Evolutionary conservation across 2,113 vertebrate genomes (phyloP).

Genomic region (Zingel zingel): DNA sequence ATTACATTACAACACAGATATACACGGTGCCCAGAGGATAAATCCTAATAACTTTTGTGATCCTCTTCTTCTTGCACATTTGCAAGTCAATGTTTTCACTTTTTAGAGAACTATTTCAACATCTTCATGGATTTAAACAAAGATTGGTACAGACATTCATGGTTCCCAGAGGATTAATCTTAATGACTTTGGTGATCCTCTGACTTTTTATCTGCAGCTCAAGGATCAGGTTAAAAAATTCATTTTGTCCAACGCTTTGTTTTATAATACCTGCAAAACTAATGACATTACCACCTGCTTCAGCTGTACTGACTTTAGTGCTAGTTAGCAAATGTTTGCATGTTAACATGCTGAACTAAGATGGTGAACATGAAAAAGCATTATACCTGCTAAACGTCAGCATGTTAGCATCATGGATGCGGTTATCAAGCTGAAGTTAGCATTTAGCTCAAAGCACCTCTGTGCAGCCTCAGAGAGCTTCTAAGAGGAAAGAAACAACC

Average conservation of each 20-base stretch:
- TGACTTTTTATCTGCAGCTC: too few species aligned
- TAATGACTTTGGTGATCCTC: too few species aligned
- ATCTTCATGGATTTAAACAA: neutral
- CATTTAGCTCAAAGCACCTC: neutral
- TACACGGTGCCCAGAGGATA: neutral
- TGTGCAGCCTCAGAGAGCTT: conserved; percentile 3
- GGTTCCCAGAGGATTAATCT: too few species aligned
- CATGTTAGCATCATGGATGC: neutral
- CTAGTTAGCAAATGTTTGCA: neutral
- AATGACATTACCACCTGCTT: neutral
- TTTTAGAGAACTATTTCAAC: too few species aligned
- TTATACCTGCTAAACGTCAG: too few species aligned
- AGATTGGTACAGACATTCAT: neutral
- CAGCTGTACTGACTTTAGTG: neutral
- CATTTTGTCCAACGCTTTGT: neutral
- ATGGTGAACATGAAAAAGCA: neutral
- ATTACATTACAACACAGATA: too few species aligned
- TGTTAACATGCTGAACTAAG: neutral
- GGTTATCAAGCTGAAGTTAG: neutral
- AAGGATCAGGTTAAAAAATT: neutral
- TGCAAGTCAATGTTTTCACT: neutral
- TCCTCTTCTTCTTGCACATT: neutral
- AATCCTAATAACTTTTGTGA: neutral
- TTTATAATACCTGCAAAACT: neutral
- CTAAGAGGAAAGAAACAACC: neutral